Evolutionary conservation across 2,113 vertebrate genomes (phyloP).

Genomic region (Heteronetta atricapilla): DNA sequence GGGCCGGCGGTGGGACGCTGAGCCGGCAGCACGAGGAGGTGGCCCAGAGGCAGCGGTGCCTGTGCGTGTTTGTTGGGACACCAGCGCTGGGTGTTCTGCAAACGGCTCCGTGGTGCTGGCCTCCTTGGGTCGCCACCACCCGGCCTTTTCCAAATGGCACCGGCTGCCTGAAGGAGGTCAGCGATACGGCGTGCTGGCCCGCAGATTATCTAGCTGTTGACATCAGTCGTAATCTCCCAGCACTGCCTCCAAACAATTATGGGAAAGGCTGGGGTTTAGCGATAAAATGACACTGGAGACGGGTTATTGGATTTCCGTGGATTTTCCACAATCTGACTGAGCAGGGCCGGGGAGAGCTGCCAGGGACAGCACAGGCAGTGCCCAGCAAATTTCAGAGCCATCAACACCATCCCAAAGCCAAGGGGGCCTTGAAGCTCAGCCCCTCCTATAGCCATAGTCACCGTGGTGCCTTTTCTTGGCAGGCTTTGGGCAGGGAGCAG

Average conservation of each 20-base stretch:
- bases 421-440: accelerated
- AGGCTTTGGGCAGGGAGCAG: neutral
- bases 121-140: accelerated
- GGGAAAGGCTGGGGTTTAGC: neutral
- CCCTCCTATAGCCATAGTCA: neutral
- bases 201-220: slow-evolving; percentile 6
- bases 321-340: neutral
- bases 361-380: neutral
- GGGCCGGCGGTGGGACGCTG: neutral
- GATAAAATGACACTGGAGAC: neutral
- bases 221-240: neutral
- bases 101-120: accelerated
- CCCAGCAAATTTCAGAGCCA: accelerated
- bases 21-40: neutral
- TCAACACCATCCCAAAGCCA: accelerated
- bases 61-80: too few relatives aligned
- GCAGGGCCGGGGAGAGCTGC: accelerated
- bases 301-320: neutral
- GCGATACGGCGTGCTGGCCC: accelerated
- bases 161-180: neutral
- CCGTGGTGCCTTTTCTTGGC: neutral
- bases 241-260: neutral
- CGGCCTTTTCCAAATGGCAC: neutral
- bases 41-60: too few relatives aligned
- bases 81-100: neutral